Percentiles rank a stretch among this genome's conserved stretches.
phyloP scores from a whole-genome alignment of 2,888 invertebrate genomes.

The Phorcus lineatus region DNA sequence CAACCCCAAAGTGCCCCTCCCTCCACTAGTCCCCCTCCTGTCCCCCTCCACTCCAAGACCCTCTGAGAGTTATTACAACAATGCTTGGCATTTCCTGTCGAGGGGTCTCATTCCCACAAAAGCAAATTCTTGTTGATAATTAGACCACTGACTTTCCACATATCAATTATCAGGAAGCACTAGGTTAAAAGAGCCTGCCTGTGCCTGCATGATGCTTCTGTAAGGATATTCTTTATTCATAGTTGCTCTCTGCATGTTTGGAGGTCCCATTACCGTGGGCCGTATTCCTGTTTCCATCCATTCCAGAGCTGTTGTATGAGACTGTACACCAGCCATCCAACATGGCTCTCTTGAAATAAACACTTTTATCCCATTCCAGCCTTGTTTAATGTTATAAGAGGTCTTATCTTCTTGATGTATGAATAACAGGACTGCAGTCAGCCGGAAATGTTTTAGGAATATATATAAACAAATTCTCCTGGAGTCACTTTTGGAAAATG shows the following conservation, averaged over 20 bases:
- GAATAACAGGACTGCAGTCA: background rate
- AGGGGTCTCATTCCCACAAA: slow-evolving; percentile 20
- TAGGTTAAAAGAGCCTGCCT: background rate
- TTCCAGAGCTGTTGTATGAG: no score
- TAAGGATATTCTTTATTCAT: no score
- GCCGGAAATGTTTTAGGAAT: no score
- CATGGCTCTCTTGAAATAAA: background rate
- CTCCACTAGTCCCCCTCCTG: no score
- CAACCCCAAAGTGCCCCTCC: no score
- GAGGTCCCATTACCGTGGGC: no score
- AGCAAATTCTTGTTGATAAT: slow-evolving; percentile 22
- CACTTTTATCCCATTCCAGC: background rate
- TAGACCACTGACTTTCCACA: slow-evolving; percentile 19
- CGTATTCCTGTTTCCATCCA: no score
- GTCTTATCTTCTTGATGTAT: background rate
- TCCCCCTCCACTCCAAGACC: background rate
- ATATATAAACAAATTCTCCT: no score
- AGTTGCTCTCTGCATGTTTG: no score
- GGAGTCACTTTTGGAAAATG: no score
- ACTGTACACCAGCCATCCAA: background rate
- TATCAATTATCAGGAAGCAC: slow-evolving; percentile 21
- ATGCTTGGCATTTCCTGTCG: slow-evolving; percentile 20
- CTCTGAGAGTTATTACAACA: background rate
- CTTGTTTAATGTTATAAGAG: background rate
- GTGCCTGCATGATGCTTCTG: no score